Base-by-base conservation (phyloP, 2,113 vertebrate genomes). In the Equus przewalskii region DNA sequence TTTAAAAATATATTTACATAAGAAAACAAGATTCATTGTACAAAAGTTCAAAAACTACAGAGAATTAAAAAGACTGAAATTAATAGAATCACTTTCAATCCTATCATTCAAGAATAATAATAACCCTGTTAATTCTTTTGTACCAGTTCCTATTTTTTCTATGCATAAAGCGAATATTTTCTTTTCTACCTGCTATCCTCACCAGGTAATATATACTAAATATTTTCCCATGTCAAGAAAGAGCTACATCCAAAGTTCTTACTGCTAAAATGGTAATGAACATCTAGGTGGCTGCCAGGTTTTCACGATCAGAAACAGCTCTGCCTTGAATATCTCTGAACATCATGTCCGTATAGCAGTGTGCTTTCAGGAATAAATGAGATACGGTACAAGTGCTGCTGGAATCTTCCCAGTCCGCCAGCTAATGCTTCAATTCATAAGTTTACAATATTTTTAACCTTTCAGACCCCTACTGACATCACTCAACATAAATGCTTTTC, bases 361-460 rank as follows among this genome's bases (percentile, higher is more conserved):
- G 0, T 14, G 14, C 89, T 56, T 69, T 89, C 19, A 89, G 78
- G 49, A 75, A 84, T 62, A 78, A 76, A 28, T 89, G 65, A 92
- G 87, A 56, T 30, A 49, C 98, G 67, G 56, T 28, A 97, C 73
- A 92, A 95, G 97, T 54, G 1, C 80, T 97, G 80, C 89, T 91
- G 89, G 86, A 87, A 97, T 94, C 97, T 98, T 98, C 97, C 97
- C 97, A 96, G 36, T 12, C 85, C 90, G 96, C 81, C 96, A 94
- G 69, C 62, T 94, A 97, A 98, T 86, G 56, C 90, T 1, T 19
- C 16, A 96, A 58, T 97, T 96, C 44, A 86, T 62, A 97, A 97
- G 90, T 93, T 95, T 92, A 75, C 28, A 83, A 1, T 15, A 41
- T 95, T 85, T 96, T 97, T 93, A 62, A 83, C 11, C 44, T 41